Percentiles rank a stretch among this genome's conserved stretches.
Conservation (phyloP, 2,888 invertebrate genomes). For the Meloe dianella region DNA sequence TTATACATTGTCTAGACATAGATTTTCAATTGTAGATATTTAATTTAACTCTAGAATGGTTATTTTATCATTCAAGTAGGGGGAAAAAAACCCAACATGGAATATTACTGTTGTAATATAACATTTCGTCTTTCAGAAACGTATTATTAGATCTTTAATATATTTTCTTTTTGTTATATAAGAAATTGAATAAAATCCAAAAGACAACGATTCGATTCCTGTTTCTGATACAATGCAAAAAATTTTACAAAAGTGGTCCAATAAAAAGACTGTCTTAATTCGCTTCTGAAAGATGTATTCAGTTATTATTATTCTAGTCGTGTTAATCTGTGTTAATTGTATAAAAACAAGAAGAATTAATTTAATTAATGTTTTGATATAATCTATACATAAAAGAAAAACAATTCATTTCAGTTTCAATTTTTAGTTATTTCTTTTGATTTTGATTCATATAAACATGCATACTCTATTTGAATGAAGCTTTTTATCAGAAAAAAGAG, state of each 20-base stretch:
- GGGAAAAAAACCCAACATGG: not conserved
- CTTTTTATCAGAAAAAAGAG: not conserved
- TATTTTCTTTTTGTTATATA: not conserved
- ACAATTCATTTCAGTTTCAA: not conserved
- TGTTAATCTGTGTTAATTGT: slow-evolving; percentile 44
- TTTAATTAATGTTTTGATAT: slow-evolving; percentile 45
- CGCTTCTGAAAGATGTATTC: slow-evolving; percentile 29
- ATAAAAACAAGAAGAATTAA: slow-evolving; percentile 30
- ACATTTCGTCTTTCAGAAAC: slow-evolving; percentile 21
- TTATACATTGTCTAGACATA: slow-evolving; percentile 22
- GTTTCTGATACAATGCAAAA: not conserved
- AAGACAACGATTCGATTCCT: not conserved
- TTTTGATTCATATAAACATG: slow-evolving; percentile 39
- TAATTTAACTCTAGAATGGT: slow-evolving; percentile 13
- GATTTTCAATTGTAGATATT: slow-evolving; percentile 28
- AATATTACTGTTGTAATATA: slow-evolving; percentile 20
- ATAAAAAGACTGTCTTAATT: slow-evolving; percentile 35
- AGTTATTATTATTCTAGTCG: slow-evolving; percentile 39
- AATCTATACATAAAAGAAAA: slow-evolving; percentile 40
- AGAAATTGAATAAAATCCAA: not conserved
- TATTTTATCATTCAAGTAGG: slow-evolving; percentile 6
- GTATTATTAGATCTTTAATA: slow-evolving; percentile 14
- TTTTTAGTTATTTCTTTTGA: slow-evolving; percentile 3
- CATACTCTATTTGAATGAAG: slow-evolving; percentile 45
- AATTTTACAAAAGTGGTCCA: slow-evolving; percentile 19